A percentile compares a stretch with the other conserved stretches of the same genome.
Conservation (phyloP, 2,113 vertebrate genomes). For the Phycodurus eques region DNA sequence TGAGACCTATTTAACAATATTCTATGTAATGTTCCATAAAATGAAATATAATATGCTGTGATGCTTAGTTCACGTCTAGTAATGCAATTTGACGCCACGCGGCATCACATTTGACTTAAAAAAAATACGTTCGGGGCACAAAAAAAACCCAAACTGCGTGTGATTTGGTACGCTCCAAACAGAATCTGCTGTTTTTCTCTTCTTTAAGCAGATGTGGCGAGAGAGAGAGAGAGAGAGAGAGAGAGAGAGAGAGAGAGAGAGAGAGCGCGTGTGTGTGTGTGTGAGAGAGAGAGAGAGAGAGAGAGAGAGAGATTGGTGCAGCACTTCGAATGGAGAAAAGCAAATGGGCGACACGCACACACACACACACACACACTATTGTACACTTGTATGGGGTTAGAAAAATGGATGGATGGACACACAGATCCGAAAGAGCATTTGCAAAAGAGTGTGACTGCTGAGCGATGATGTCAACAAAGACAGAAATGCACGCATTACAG, state of each 20-base stretch:
- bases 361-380: neutral
- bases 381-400: neutral
- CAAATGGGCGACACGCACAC: neutral
- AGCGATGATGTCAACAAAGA: neutral
- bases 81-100: neutral
- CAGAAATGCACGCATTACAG: neutral
- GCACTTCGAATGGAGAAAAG: slow-evolving; percentile 2
- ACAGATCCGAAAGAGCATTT: neutral
- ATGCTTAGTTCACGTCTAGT: fast-evolving
- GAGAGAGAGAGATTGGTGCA: slow-evolving; percentile 3
- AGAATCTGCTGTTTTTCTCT: slow-evolving; percentile 59
- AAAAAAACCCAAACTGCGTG: fast-evolving
- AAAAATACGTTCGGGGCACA: neutral
- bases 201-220: slow-evolving; percentile 58
- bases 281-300: slow-evolving; percentile 26
- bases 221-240: neutral
- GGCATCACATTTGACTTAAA: neutral
- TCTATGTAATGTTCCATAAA: neutral
- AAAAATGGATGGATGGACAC: neutral
- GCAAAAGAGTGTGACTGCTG: neutral
- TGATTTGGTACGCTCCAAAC: slow-evolving; percentile 27
- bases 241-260: too few species aligned
- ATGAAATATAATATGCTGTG: neutral
- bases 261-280: too few species aligned
- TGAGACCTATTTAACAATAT: neutral